Percentiles rank a stretch among this genome's conserved stretches.
phyloP scores from a whole-genome alignment of 2,888 invertebrate species.

The Steinernema hermaphroditum region DNA sequence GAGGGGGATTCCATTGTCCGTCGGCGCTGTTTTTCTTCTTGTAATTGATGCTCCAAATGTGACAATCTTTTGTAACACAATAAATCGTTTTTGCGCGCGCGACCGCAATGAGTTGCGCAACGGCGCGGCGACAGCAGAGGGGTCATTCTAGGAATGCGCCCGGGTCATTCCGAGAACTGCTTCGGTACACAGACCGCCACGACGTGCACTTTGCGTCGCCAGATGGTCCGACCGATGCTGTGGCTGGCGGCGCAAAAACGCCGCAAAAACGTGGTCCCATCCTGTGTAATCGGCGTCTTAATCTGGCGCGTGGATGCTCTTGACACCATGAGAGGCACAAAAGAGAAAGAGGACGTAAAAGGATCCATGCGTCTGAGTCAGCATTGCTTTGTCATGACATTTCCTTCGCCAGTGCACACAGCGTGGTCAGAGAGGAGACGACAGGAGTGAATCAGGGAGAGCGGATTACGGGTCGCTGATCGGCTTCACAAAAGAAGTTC shows the following conservation, averaged over 20 bases:
- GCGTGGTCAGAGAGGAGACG: background rate
- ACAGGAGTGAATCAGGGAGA: background rate
- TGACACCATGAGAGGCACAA: constrained; percentile 4
- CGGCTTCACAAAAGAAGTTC: background rate
- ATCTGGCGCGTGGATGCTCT: constrained; percentile 24
- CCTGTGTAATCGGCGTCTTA: constrained; percentile 24
- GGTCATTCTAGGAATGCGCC: constrained; percentile 27
- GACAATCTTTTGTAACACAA: constrained; percentile 28
- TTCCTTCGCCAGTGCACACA: background rate
- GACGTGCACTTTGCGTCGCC: constrained; percentile 1
- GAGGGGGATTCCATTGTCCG: background rate
- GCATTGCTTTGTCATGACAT: background rate
- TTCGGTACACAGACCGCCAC: background rate
- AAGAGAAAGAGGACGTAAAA: constrained; percentile 13
- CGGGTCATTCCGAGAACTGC: constrained; percentile 29
- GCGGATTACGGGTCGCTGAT: background rate
- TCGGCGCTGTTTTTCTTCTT: constrained; percentile 6
- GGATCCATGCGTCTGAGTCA: background rate
- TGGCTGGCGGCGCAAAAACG: constrained; percentile 6
- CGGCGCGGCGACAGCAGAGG: background rate
- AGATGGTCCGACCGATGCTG: constrained; percentile 17
- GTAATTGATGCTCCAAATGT: constrained; percentile 29
- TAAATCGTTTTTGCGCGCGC: constrained; percentile 22
- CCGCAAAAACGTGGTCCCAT: background rate
- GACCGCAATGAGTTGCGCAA: constrained; percentile 24